A percentile compares a stretch with the other conserved stretches of the same genome.
Evolutionary conservation across 2,888 invertebrate genomes (phyloP).

Genomic region (Plebejus argus): DNA sequence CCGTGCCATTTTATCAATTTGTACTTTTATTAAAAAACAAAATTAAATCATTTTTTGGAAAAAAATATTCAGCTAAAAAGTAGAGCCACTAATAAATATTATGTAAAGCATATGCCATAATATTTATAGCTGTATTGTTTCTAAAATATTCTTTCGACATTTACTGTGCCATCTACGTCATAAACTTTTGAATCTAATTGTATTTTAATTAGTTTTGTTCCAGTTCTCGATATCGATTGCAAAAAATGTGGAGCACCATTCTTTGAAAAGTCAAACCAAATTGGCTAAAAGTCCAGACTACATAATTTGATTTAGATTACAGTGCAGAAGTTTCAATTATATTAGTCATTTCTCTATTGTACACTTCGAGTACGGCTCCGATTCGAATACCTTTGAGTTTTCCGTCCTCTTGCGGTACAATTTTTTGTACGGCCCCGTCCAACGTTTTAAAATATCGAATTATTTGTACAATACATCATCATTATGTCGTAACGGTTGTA

Average conservation of each 20-base stretch:
- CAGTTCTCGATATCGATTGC: background rate
- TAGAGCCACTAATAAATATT: no score
- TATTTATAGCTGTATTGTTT: background rate
- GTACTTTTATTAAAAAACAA: no score
- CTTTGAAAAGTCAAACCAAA: constrained; percentile 45
- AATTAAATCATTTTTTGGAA: no score
- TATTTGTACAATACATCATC: constrained; percentile 73
- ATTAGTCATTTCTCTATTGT: constrained; percentile 64
- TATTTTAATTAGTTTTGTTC: constrained; percentile 28
- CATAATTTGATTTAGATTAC: constrained; percentile 68
- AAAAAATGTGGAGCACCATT: constrained; percentile 23
- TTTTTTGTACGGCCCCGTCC: constrained; percentile 57
- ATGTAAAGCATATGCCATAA: no score
- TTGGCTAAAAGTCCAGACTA: constrained; percentile 55
- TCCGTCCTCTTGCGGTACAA: constrained; percentile 55
- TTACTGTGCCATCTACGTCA: background rate
- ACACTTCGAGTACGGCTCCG: constrained; percentile 52
- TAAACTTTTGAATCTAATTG: constrained; percentile 14
- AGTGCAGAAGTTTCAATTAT: constrained; percentile 63
- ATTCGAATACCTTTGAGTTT: constrained; percentile 51
- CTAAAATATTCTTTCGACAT: background rate
- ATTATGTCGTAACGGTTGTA: constrained; percentile 74
- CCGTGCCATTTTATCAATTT: no score
- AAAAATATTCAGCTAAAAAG: no score
- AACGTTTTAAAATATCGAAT: constrained; percentile 72